These are phyloP conservation scores for Pristionchus japonicus DNA, from an alignment of 2,888 invertebrate species.

Conservation along the genomic window DNA sequence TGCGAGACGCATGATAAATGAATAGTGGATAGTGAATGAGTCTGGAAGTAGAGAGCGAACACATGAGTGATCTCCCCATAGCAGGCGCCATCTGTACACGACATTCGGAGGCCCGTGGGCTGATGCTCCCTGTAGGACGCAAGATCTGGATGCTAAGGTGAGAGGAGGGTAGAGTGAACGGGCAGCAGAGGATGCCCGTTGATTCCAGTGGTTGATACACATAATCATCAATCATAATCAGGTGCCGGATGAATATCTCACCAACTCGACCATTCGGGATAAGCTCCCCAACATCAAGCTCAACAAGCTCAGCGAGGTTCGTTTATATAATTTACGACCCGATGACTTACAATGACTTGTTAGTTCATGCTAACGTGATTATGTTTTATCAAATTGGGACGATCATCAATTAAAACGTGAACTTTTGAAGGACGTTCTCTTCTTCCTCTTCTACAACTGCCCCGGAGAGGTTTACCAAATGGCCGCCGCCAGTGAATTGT, in stretches of 20 bases:
- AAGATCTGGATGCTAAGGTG: slow-evolving; percentile 84
- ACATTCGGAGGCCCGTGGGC: slow-evolving; percentile 99
- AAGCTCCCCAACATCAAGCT: slow-evolving; percentile 90
- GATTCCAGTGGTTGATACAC: neutral
- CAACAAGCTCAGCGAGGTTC: slow-evolving; percentile 83
- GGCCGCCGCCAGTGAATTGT: slow-evolving; percentile 85
- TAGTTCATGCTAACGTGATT: too few species aligned
- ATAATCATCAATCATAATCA: neutral
- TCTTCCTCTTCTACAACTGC: slow-evolving; percentile 99
- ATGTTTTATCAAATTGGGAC: too few species aligned
- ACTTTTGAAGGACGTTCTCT: slow-evolving; percentile 85
- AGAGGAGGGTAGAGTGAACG: too few species aligned
- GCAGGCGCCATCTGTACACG: slow-evolving; percentile 85
- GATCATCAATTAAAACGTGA: neutral
- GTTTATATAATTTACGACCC: too few species aligned
- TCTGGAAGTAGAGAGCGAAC: neutral
- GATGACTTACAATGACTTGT: too few species aligned
- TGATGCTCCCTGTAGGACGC: slow-evolving; percentile 96
- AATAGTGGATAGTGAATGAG: neutral
- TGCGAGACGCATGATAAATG: too few species aligned
- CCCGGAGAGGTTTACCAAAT: slow-evolving; percentile 97
- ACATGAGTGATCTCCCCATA: slow-evolving; percentile 30
- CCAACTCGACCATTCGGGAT: slow-evolving; percentile 90
- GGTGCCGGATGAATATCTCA: slow-evolving; percentile 87
- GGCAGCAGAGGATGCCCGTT: too few species aligned